Evolutionary conservation across 2,888 invertebrate genomes (phyloP).

Genomic region (Himalopsyche kuldschensis): DNA sequence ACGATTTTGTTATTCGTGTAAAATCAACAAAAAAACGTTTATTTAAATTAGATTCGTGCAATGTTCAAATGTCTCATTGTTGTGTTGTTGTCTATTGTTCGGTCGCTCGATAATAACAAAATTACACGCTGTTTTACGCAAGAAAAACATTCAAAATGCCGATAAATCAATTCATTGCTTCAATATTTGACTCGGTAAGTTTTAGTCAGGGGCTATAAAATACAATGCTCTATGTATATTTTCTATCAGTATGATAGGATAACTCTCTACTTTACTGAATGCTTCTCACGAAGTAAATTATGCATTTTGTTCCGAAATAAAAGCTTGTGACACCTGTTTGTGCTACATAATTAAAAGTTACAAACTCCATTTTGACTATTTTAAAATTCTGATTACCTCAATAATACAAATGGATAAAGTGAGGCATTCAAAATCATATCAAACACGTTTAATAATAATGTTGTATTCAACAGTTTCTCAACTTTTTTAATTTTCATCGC

Average conservation of each 20-base stretch:
- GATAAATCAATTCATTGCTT: not conserved
- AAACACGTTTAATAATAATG: too few species aligned
- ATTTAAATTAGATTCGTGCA: not conserved
- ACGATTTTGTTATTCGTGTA: not conserved
- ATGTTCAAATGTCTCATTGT: not conserved
- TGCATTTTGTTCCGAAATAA: not conserved
- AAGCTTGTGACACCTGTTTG: not conserved
- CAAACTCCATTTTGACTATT: not conserved
- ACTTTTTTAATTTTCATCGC: too few species aligned
- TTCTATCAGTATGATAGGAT: not conserved
- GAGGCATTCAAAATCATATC: too few species aligned
- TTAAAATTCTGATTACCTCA: too few species aligned
- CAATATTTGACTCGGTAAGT: not conserved
- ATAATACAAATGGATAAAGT: too few species aligned
- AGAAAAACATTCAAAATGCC: not conserved
- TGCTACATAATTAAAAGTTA: not conserved
- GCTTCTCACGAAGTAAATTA: not conserved
- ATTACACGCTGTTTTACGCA: not conserved
- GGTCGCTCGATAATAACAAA: not conserved
- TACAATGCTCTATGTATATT: not conserved
- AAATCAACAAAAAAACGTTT: not conserved
- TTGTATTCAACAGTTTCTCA: too few species aligned
- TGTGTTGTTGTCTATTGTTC: not conserved
- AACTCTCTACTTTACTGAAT: not conserved
- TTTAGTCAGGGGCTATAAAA: not conserved